These are phyloP conservation scores for Microtus richardsoni DNA, from an alignment of 2,113 vertebrate genomes.

Conservation along the genomic window DNA sequence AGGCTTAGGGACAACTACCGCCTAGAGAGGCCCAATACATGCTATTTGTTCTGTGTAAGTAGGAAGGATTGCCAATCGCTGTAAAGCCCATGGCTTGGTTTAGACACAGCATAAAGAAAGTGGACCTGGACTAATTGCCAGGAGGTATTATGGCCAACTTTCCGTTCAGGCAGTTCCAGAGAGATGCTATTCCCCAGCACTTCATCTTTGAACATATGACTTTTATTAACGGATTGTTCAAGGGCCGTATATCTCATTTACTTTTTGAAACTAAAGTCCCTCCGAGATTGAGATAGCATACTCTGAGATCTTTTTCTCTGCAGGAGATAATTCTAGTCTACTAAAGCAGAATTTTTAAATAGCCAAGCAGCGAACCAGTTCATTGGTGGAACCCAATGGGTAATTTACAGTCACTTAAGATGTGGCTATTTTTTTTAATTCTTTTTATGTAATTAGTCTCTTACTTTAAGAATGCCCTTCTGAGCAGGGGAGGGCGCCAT, in stretches of 20 bases:
- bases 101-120: constrained; percentile 81
- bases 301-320: constrained; percentile 78
- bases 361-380: constrained; percentile 76
- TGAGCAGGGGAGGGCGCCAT: constrained; percentile 55
- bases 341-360: constrained; percentile 66
- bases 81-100: constrained; percentile 78
- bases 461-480: constrained; percentile 64
- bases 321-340: constrained; percentile 84
- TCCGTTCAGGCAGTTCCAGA: constrained; percentile 76
- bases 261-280: constrained; percentile 83
- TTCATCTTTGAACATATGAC: constrained; percentile 84
- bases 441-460: constrained; percentile 64
- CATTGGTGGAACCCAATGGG: constrained; percentile 76
- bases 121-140: constrained; percentile 76
- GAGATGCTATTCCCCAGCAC: constrained; percentile 78
- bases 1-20: constrained; percentile 63
- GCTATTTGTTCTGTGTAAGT: constrained; percentile 71
- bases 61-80: constrained; percentile 78
- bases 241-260: constrained; percentile 82
- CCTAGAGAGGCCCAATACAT: constrained; percentile 74
- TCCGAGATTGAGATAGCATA: constrained; percentile 84
- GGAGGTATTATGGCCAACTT: constrained; percentile 78
- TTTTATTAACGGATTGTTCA: constrained; percentile 85
- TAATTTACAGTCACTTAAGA: constrained; percentile 79
- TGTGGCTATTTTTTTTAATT: constrained; percentile 66